phyloP scores from a whole-genome alignment of 2,113 vertebrate species.

The Falco punctatus region DNA sequence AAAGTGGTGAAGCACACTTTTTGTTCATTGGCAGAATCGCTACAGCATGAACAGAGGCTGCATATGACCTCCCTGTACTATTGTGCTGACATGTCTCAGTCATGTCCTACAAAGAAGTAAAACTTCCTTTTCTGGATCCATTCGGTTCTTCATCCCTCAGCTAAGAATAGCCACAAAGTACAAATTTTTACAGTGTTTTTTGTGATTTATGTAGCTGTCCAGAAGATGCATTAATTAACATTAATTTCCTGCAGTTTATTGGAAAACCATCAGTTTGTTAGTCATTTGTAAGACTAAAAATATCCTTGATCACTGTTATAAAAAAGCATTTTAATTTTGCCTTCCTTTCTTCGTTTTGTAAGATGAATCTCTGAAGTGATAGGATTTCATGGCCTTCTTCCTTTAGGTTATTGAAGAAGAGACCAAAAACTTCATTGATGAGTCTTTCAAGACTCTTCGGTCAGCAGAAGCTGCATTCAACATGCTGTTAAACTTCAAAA shows the following conservation, averaged over 20 bases:
- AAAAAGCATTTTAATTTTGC: neutral
- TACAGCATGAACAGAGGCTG: neutral
- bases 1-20: neutral
- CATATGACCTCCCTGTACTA: neutral
- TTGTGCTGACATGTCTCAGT: neutral
- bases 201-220: neutral
- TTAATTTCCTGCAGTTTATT: neutral
- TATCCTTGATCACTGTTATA: neutral
- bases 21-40: neutral
- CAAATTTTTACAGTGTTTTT: neutral
- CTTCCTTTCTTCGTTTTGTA: neutral
- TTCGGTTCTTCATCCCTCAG: neutral
- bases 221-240: neutral
- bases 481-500: constrained; percentile 89
- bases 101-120: neutral
- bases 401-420: constrained; percentile 88
- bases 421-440: constrained; percentile 86
- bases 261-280: neutral
- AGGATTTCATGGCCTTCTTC: neutral
- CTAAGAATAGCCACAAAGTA: neutral
- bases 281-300: neutral
- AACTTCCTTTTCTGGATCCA: neutral
- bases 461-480: constrained; percentile 90
- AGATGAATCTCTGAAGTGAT: neutral
- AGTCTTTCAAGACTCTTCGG: constrained; percentile 88